These are phyloP conservation scores for Drosophila meridiana DNA, from an alignment of 2,888 invertebrate genomes.

Conservation along the genomic window DNA sequence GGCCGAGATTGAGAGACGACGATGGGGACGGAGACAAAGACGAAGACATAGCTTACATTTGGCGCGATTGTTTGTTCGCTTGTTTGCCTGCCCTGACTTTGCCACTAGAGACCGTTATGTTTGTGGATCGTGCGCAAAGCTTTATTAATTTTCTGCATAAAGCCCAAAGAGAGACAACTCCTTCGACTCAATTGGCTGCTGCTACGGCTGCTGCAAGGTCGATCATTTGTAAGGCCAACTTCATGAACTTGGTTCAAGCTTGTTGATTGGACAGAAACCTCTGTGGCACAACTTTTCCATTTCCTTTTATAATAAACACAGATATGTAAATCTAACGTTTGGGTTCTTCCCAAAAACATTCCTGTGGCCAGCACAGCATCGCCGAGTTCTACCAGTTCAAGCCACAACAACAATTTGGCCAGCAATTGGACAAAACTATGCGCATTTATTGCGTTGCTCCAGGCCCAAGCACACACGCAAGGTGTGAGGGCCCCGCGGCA, in stretches of 20 bases:
- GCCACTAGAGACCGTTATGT: constrained; percentile 73
- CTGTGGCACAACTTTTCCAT: background rate
- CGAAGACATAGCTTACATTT: constrained; percentile 65
- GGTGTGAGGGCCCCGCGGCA: constrained; percentile 55
- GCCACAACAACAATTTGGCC: constrained; percentile 66
- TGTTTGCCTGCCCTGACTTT: constrained; percentile 44
- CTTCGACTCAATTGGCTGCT: constrained; percentile 53
- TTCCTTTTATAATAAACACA: constrained; percentile 9
- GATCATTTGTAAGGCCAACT: constrained; percentile 63
- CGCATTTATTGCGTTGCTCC: constrained; percentile 32
- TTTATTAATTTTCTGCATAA: constrained; percentile 69
- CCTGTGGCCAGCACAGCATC: constrained; percentile 29
- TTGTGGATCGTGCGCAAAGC: constrained; percentile 71
- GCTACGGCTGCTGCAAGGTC: constrained; percentile 62
- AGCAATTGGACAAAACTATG: constrained; percentile 66
- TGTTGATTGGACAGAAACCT: constrained; percentile 37
- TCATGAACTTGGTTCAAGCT: constrained; percentile 39
- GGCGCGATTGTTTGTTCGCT: constrained; percentile 67
- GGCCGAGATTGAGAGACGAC: constrained; percentile 18
- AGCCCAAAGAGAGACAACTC: constrained; percentile 29
- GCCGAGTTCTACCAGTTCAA: constrained; percentile 47
- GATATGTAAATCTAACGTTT: constrained; percentile 18
- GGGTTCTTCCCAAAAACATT: constrained; percentile 19
- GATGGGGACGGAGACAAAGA: background rate
- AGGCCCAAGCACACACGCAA: constrained; percentile 22